Conservation (phyloP, 2,888 invertebrate genomes). For the Bombylius discolor region DNA sequence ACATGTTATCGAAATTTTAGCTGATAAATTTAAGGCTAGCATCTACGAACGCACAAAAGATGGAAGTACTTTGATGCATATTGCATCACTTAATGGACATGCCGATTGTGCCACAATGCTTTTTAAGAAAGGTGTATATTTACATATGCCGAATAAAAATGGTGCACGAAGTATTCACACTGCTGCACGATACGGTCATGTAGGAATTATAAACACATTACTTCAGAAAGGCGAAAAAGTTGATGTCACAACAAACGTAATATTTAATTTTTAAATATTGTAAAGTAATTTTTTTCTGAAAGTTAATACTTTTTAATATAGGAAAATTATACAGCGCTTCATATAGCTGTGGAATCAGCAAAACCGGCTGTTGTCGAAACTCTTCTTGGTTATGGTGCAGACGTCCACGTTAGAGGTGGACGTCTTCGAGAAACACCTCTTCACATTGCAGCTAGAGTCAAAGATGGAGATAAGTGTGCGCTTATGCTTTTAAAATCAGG, state of each 20-base stretch:
- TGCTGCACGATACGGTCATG: conserved; percentile 92
- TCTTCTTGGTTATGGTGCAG: conserved; percentile 89
- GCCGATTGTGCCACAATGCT: conserved; percentile 97
- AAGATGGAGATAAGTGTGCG: conserved; percentile 85
- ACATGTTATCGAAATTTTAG: conserved; percentile 83
- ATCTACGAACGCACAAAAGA: conserved; percentile 94
- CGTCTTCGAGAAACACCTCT: conserved; percentile 85
- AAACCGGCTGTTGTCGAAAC: conserved; percentile 93
- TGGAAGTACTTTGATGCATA: conserved; percentile 97
- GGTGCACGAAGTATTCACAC: conserved; percentile 97
- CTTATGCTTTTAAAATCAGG: conserved; percentile 96
- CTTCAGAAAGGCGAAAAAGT: conserved; percentile 94
- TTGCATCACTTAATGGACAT: conserved; percentile 93
- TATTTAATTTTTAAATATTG: conserved; percentile 3
- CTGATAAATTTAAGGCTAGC: conserved; percentile 96
- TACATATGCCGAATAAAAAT: conserved; percentile 96
- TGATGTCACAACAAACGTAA: conserved; percentile 86
- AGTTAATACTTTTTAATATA: conserved; percentile 26
- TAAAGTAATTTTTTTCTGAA: too few species aligned
- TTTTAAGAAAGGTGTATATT: conserved; percentile 94
- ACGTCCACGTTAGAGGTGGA: conserved; percentile 89
- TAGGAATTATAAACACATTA: conserved; percentile 91
- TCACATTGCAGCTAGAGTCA: conserved; percentile 91
- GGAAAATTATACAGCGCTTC: conserved; percentile 96
- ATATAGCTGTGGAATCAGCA: conserved; percentile 90